Percentiles rank a stretch among this genome's conserved stretches.
phyloP scores from a whole-genome alignment of 2,888 invertebrate species.

The Therioaphis trifolii region DNA sequence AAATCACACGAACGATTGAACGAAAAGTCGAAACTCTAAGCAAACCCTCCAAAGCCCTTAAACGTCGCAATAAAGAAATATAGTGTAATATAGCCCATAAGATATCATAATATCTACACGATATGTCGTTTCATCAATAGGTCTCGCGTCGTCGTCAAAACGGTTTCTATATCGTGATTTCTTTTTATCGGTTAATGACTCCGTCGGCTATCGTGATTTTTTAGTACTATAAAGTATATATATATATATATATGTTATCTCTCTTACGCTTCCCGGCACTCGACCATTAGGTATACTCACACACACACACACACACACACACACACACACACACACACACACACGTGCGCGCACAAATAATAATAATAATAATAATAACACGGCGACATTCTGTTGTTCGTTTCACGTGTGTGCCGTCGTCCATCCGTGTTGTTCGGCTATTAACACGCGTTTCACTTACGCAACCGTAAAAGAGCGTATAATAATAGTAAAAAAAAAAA shows the following conservation, averaged over 20 bases:
- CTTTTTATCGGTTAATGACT: conserved; percentile 22
- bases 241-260: too few relatives aligned
- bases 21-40: neutral
- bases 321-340: too few relatives aligned
- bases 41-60: neutral
- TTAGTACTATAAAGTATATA: conserved; percentile 26
- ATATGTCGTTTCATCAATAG: neutral
- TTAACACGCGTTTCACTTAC: conserved; percentile 18
- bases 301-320: too few relatives aligned
- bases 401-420: conserved; percentile 5
- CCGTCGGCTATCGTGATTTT: neutral
- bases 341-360: too few relatives aligned
- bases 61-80: neutral
- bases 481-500: too few relatives aligned
- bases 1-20: neutral
- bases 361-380: conserved; percentile 10
- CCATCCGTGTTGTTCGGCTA: neutral
- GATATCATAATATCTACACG: too few relatives aligned
- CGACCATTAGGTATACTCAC: neutral
- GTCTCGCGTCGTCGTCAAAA: neutral
- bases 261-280: neutral
- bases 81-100: neutral
- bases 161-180: neutral
- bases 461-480: neutral
- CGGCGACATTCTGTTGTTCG: neutral